phyloP scores from a whole-genome alignment of 2,113 vertebrate genomes.

The Delphinapterus leucas region DNA sequence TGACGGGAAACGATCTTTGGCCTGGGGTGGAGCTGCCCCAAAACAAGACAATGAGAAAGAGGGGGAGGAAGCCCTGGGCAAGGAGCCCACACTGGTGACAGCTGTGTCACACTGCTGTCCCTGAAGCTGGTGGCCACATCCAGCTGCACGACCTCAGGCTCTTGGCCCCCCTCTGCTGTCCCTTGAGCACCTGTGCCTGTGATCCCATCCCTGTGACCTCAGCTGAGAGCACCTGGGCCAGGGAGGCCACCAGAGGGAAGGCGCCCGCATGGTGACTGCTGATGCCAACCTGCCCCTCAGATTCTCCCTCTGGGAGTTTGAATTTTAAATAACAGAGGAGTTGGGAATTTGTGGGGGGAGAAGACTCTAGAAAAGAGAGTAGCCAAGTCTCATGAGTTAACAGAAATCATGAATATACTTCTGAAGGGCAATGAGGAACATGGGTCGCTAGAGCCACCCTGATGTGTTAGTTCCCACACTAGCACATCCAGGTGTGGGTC shows the following conservation, averaged over 20 bases:
- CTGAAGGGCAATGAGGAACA: neutral
- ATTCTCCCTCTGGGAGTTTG: neutral
- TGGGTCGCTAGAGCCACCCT: neutral
- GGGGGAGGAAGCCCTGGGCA: neutral
- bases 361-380: neutral
- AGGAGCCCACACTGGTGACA: fast-evolving
- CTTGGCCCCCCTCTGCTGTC: neutral
- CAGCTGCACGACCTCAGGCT: neutral
- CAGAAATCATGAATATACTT: neutral
- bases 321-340: neutral
- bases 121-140: neutral
- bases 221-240: neutral
- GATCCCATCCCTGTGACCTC: no score
- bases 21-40: neutral
- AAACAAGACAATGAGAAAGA: neutral
- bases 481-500: no score
- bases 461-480: neutral
- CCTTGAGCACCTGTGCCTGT: neutral
- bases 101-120: neutral
- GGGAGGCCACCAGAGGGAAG: neutral
- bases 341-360: neutral
- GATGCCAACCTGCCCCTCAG: neutral
- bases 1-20: neutral
- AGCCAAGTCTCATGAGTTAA: neutral
- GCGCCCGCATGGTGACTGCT: neutral